These are phyloP conservation scores for Entomobrya proxima DNA, from an alignment of 2,888 invertebrate species.

Conservation along the genomic window DNA sequence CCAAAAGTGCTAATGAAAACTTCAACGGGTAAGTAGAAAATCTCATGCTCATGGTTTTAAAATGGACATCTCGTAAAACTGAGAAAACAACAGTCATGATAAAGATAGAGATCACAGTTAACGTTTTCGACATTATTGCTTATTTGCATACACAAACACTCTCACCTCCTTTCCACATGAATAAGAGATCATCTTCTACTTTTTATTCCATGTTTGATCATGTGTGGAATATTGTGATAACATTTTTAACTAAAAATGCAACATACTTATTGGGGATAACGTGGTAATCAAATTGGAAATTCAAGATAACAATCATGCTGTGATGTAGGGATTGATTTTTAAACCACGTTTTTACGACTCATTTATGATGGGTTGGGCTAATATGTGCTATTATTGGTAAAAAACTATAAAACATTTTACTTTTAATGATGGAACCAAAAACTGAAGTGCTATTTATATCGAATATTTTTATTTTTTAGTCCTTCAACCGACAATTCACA, in stretches of 20 bases:
- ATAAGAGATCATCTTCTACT: no score
- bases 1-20: conserved; percentile 45
- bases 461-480: conserved; percentile 24
- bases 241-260: no score
- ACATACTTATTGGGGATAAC: no score
- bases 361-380: no score
- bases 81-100: background rate
- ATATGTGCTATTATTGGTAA: background rate
- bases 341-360: no score
- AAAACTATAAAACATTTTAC: background rate
- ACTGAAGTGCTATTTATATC: background rate
- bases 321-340: no score
- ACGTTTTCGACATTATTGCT: background rate
- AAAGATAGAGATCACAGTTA: background rate
- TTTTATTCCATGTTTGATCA: no score
- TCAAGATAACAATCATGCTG: no score
- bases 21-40: conserved; percentile 28
- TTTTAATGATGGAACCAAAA: background rate
- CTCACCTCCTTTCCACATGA: background rate
- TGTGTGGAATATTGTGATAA: no score
- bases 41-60: background rate
- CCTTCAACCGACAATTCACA: conserved; percentile 35
- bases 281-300: no score
- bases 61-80: conserved; percentile 1
- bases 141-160: conserved; percentile 24